Evolutionary conservation across 1,140 invertebrate genomes (phyloP).

Genomic region (Tigriopus japonicus): DNA sequence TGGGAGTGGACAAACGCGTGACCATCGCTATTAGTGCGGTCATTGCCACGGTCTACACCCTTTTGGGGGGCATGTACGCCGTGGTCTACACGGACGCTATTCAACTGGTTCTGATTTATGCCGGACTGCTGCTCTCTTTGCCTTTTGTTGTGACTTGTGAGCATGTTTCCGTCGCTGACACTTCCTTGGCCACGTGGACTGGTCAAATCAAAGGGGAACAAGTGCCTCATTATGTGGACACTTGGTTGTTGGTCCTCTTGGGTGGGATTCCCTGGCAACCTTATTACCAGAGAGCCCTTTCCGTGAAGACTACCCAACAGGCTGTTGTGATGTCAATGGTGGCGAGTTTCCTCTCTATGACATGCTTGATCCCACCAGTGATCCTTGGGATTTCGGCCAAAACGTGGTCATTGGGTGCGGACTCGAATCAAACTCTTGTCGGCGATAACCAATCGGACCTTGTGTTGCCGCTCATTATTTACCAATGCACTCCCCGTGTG

Average conservation of each 20-base stretch:
- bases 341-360: conserved; percentile 76
- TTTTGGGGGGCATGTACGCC: conserved; percentile 91
- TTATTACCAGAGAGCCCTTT: conserved; percentile 92
- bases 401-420: conserved; percentile 32
- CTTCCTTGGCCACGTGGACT: conserved; percentile 74
- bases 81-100: conserved; percentile 98
- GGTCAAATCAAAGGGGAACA: conserved; percentile 49
- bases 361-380: conserved; percentile 91
- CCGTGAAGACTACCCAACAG: conserved; percentile 73
- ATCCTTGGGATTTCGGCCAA: conserved; percentile 89
- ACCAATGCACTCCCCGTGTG: not conserved
- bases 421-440: conserved; percentile 23
- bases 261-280: conserved; percentile 98
- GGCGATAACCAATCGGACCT: not conserved
- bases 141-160: conserved; percentile 80
- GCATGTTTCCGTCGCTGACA: conserved; percentile 52
- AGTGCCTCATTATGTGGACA: conserved; percentile 69
- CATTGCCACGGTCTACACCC: conserved; percentile 90
- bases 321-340: conserved; percentile 91
- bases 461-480: not conserved
- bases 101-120: conserved; percentile 94
- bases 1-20: conserved; percentile 76
- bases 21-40: conserved; percentile 85
- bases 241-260: conserved; percentile 73
- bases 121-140: conserved; percentile 79